Evolutionary conservation across 2,888 invertebrate species (phyloP).

Genomic region (Dicyrtoma fusca): DNA sequence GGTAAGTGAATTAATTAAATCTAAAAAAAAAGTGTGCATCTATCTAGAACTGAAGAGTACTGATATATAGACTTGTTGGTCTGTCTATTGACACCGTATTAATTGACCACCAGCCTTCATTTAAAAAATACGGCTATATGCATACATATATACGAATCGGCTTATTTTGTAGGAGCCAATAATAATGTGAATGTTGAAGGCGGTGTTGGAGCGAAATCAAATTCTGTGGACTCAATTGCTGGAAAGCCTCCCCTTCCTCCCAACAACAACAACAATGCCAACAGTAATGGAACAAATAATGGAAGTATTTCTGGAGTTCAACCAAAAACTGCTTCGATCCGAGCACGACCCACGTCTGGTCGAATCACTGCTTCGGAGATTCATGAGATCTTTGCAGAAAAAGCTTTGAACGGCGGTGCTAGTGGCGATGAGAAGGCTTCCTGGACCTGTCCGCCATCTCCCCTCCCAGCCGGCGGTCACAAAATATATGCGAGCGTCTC

Average conservation of each 20-base stretch:
- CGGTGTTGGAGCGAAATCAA: conserved; percentile 52
- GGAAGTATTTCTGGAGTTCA: conserved; percentile 10
- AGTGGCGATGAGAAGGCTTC: conserved; percentile 41
- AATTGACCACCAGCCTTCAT: no score
- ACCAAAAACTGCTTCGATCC: conserved; percentile 86
- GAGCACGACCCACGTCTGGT: conserved; percentile 82
- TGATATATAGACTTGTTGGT: no score
- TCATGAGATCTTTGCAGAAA: conserved; percentile 88
- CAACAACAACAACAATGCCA: conserved; percentile 47
- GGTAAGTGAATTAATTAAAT: conserved; percentile 63
- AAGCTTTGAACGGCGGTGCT: conserved; percentile 64
- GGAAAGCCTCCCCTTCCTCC: conserved; percentile 57
- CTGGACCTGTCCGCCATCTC: conserved; percentile 49
- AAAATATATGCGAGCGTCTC: conserved; percentile 90
- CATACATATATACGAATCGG: no score
- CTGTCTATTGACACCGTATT: no score
- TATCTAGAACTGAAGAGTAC: no score
- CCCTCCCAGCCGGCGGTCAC: conserved; percentile 58
- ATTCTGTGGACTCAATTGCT: conserved; percentile 55
- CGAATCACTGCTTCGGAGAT: conserved; percentile 89
- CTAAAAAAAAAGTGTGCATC: no score
- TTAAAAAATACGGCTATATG: no score
- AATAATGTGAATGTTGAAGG: conserved; percentile 43
- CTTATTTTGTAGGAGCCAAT: conserved; percentile 3
- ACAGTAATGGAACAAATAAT: conserved; percentile 46